Evolutionary conservation across 2,113 vertebrate genomes (phyloP), one percentile per base, ranked within the genome.

Genomic region (Rutilus rutilus): DNA sequence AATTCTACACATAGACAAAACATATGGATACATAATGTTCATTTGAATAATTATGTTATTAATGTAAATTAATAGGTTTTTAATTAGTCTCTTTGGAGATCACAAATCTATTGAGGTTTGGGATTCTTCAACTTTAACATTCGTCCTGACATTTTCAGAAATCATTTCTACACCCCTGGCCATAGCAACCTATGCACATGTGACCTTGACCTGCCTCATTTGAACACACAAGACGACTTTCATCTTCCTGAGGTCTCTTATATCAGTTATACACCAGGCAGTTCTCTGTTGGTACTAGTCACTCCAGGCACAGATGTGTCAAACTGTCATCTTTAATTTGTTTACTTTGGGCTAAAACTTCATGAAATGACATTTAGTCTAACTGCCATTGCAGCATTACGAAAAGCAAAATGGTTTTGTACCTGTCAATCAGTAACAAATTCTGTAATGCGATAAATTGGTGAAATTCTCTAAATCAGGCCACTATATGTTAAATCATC

Each of bases 241-340:
- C 33, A 57, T 59, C 77, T 62, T 42, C n/a, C 65, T 79, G 30
- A 36, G 27, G 33, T 79, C 21, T 79, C 54, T 39, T 59, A 23
- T 62, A 77, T 54, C 19, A 27, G 75, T 21, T 77, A 77, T 62
- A 39, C 33, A 79, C 25, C 57, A 59, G 77, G 54, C 77, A 36
- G 30, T 14, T 62, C 54, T 79, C 9, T 33, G 14, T 33, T 50
- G 5, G 33, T 74, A 39, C 36, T 39, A 33, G 21, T 45, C 39
- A 75, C 71, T 75, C 39, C 21, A 75, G 74, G 77, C 77, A 39
- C 54, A 60, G 54, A 78, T 25, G 21, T 79, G 77, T 79, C 77
- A 79, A 79, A 79, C 77, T 79, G 77, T 79, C 54, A 39, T 39
- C 21, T 59, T 39, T 79, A 19, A 79, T 79, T 79, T 42, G 19